phyloP scores from a whole-genome alignment of 2,888 invertebrate species.

The Oligia latruncula region DNA sequence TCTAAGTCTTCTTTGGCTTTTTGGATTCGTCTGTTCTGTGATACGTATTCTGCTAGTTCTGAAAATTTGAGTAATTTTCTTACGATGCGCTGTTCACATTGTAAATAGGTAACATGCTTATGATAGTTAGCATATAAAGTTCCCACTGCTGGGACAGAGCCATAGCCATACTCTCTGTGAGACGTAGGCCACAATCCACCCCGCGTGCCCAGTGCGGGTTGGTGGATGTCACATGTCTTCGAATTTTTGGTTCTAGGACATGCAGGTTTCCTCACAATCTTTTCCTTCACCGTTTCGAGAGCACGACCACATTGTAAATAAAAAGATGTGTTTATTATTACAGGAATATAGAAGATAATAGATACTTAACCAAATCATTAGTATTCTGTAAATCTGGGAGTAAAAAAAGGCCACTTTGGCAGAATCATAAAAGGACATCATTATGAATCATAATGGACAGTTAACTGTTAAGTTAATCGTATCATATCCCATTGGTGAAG shows the following conservation, averaged over 20 bases:
- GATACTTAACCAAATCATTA: not conserved
- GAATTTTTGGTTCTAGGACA: not conserved
- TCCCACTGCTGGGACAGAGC: not conserved
- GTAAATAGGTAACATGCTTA: not conserved
- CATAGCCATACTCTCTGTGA: not conserved
- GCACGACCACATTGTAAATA: not conserved
- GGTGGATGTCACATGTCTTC: not conserved
- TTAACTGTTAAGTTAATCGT: too few species aligned
- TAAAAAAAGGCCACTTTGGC: too few species aligned
- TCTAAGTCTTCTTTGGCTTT: not conserved
- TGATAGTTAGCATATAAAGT: not conserved
- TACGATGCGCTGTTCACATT: not conserved
- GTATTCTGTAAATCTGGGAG: too few species aligned
- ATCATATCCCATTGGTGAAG: too few species aligned
- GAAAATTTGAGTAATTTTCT: not conserved
- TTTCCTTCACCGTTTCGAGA: not conserved
- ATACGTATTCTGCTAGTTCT: not conserved
- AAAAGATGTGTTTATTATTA: not conserved
- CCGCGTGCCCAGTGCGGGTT: too few species aligned
- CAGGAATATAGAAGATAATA: too few species aligned
- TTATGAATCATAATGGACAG: too few species aligned
- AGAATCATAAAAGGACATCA: too few species aligned
- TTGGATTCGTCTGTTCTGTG: not conserved
- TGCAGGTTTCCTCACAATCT: not conserved
- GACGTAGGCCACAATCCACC: not conserved